Evolutionary conservation across 2,888 invertebrate species (phyloP).

Genomic region (Tipula helvola): DNA sequence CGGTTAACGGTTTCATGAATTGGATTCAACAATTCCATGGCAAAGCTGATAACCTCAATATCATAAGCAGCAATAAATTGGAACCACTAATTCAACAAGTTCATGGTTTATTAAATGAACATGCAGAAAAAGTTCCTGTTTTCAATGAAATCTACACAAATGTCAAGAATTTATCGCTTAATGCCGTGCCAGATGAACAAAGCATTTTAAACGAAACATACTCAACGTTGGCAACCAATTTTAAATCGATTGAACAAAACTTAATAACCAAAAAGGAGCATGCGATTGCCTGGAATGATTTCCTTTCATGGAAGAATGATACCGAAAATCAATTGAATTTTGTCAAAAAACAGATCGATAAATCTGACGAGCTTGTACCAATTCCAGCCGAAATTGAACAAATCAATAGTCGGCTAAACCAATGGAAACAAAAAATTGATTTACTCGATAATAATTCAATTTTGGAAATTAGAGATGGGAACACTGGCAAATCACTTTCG

Average conservation of each 20-base stretch:
- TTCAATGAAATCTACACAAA: conserved; percentile 71
- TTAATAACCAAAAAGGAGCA: conserved; percentile 60
- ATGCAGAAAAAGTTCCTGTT: conserved; percentile 66
- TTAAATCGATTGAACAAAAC: conserved; percentile 61
- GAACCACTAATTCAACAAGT: conserved; percentile 65
- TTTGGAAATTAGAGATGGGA: conserved; percentile 56
- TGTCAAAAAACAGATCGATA: conserved; percentile 66
- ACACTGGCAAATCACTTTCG: conserved; percentile 56
- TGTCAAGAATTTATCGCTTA: conserved; percentile 60
- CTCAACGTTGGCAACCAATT: conserved; percentile 60
- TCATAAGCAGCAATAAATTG: conserved; percentile 69
- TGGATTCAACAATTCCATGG: conserved; percentile 65
- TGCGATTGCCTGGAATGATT: conserved; percentile 71
- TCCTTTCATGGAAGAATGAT: conserved; percentile 70
- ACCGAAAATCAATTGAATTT: conserved; percentile 66
- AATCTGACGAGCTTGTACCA: conserved; percentile 27
- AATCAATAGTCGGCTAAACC: conserved; percentile 50
- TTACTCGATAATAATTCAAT: conserved; percentile 54
- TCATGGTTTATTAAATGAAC: conserved; percentile 71
- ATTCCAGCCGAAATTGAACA: conserved; percentile 56
- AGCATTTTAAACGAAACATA: conserved; percentile 62
- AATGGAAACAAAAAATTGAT: conserved; percentile 58
- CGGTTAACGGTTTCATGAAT: conserved; percentile 62
- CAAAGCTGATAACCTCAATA: conserved; percentile 64
- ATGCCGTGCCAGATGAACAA: conserved; percentile 61